A percentile compares a stretch with the other conserved stretches of the same genome.
Evolutionary conservation across 2,113 vertebrate species (phyloP).

Genomic region (Lophius piscatorius): DNA sequence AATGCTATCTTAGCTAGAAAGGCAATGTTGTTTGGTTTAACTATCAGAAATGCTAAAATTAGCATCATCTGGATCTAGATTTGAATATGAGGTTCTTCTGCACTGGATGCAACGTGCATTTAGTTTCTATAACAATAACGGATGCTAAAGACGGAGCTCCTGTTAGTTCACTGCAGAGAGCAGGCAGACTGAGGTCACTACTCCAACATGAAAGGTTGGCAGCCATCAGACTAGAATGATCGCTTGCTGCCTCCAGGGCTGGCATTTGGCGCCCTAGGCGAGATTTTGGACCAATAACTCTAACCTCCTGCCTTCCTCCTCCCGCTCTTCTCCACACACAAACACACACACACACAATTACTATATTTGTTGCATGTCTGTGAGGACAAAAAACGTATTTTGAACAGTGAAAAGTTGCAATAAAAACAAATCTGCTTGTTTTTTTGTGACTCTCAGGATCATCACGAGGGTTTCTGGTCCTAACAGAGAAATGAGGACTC

Average conservation of each 20-base stretch:
- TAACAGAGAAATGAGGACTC: slow-evolving; percentile 20
- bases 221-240: slow-evolving; percentile 53
- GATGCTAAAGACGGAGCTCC: no score
- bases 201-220: slow-evolving; percentile 54
- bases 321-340: neutral
- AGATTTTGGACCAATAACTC: slow-evolving; percentile 70
- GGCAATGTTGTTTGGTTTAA: no score
- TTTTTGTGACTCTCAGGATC: neutral
- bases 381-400: neutral
- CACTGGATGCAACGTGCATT: slow-evolving; percentile 1
- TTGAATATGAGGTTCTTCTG: no score
- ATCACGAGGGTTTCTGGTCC: slow-evolving; percentile 14
- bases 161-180: slow-evolving; percentile 35
- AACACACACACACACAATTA: no score
- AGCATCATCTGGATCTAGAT: no score
- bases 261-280: slow-evolving; percentile 70
- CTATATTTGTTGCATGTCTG: slow-evolving; percentile 4
- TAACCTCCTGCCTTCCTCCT: slow-evolving; percentile 27
- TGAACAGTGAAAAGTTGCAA: neutral
- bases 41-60: no score
- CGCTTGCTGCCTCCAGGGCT: slow-evolving; percentile 64
- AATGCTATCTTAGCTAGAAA: slow-evolving; percentile 36
- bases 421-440: slow-evolving; percentile 9
- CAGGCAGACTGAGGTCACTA: slow-evolving; percentile 20
- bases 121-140: no score